Evolutionary conservation across 2,797 vertebrate genomes (phyloP).

Genomic region (Gymnocypris eckloni): DNA sequence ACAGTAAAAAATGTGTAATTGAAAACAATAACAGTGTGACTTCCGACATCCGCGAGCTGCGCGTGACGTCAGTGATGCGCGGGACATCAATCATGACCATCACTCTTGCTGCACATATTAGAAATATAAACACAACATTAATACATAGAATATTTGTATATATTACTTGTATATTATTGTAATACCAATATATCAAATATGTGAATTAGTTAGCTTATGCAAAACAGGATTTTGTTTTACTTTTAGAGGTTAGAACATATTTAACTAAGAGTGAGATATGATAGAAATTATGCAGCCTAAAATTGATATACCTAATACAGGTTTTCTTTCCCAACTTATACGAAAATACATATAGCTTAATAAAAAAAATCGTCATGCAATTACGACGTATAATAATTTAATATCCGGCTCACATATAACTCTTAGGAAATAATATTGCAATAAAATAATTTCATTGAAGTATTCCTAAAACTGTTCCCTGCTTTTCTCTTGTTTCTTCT

Average conservation of each 20-base stretch:
- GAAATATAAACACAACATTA: neutral
- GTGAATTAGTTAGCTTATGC: neutral
- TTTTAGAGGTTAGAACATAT: neutral
- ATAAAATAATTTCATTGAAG: neutral
- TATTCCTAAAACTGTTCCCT: neutral
- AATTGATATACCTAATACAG: neutral
- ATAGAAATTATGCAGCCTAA: neutral
- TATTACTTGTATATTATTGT: neutral
- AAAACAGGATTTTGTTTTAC: neutral
- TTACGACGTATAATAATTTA: neutral
- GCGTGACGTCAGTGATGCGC: constrained; percentile 53
- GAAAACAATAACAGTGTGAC: constrained; percentile 52
- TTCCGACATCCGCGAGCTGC: constrained; percentile 59
- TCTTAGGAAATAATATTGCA: neutral
- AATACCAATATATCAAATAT: neutral
- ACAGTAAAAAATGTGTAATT: constrained; percentile 74
- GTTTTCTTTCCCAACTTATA: neutral
- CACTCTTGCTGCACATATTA: neutral
- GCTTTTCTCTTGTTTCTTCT: neutral
- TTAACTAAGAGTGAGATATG: neutral
- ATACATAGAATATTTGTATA: neutral
- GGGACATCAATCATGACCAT: constrained; percentile 50
- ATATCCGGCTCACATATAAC: neutral
- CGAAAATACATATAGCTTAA: neutral
- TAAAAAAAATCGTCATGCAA: neutral